Evolutionary conservation across 2,888 invertebrate species (phyloP).

Genomic region (Lepidocyrtoides sp.): DNA sequence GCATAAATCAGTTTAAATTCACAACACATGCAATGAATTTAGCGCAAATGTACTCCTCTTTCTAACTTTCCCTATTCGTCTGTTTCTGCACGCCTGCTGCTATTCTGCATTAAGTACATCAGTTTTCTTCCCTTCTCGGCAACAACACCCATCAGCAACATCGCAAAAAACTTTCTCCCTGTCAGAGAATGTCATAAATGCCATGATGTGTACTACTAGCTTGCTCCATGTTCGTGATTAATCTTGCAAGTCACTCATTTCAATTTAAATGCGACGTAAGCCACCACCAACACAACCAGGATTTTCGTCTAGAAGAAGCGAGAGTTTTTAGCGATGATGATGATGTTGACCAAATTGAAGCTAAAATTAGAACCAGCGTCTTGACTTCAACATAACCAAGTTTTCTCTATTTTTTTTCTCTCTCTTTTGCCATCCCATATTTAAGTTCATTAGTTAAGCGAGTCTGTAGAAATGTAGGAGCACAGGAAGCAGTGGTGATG

Average conservation of each 20-base stretch:
- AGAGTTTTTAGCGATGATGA: not conserved
- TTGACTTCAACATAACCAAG: not conserved
- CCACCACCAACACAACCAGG: not conserved
- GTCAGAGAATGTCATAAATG: constrained; percentile 53
- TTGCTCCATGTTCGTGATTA: constrained; percentile 19
- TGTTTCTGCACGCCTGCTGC: not conserved
- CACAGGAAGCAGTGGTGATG: not conserved
- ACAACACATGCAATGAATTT: constrained; percentile 44
- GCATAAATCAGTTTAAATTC: constrained; percentile 46
- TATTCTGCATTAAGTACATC: constrained; percentile 4
- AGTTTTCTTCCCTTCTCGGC: constrained; percentile 25
- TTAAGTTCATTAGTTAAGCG: constrained; percentile 38
- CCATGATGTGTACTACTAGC: constrained; percentile 22
- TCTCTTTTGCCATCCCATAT: not conserved
- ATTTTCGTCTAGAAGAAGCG: not conserved
- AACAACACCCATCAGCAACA: not conserved
- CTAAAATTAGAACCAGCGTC: not conserved
- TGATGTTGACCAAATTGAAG: not conserved
- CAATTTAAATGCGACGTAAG: constrained; percentile 46
- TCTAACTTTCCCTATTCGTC: not conserved
- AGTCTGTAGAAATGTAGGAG: not conserved
- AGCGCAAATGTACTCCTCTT: too few relatives aligned
- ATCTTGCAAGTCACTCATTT: constrained; percentile 44
- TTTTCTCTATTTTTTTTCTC: not conserved
- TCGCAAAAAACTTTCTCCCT: constrained; percentile 30